Base-by-base conservation (phyloP, 2,797 vertebrate species). In the Chrosomus eos region DNA sequence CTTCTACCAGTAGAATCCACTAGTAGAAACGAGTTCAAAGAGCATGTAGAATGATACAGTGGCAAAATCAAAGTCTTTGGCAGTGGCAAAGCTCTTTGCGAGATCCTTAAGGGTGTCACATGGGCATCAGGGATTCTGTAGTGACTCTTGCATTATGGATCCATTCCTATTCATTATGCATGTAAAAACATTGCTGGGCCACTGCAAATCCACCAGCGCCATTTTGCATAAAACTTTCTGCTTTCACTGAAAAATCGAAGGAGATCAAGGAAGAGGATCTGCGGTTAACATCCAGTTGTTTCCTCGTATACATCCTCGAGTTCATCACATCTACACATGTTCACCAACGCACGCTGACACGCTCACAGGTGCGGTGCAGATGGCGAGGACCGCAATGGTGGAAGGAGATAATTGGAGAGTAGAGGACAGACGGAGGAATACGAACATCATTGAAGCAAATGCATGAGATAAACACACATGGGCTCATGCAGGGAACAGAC, bases 131-230 rank as follows among this genome's bases (percentile, higher is more conserved):
- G 78, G 53, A 76, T 84, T 89, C 88, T 7, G 28, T 16, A 70
- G 71, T 87, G 82, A 85, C 67, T 76, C 68, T 80, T 92, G 89
- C 87, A 89, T 92, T 85, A 90, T 89, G 87, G 83, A 90, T 89
- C 89, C 28, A 6, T 16, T 81, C 78, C 84, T 83, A 88, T 90
- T 91, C 85, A 90, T 91, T 87, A 88, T 86, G 88, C 85, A 90
- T 85, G 62, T 48, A 64, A 82, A 81, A 81, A 73, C 78, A 84
- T 58, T 7, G 51, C 71, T 28, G 28, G 58, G 66, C 51, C 26
- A 80, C 48, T 64, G 81, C 66, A 80, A 82, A 82, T 38, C 45
- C 53, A 70, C 68, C 71, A 58, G 62, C 53, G 51, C 75, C 67
- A 70, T 86, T 77, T 66, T 60, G 68, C n/a, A 71, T 70, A 38